phyloP scores from a whole-genome alignment of 2,797 vertebrate species.

The Hafferia zeledoni region DNA sequence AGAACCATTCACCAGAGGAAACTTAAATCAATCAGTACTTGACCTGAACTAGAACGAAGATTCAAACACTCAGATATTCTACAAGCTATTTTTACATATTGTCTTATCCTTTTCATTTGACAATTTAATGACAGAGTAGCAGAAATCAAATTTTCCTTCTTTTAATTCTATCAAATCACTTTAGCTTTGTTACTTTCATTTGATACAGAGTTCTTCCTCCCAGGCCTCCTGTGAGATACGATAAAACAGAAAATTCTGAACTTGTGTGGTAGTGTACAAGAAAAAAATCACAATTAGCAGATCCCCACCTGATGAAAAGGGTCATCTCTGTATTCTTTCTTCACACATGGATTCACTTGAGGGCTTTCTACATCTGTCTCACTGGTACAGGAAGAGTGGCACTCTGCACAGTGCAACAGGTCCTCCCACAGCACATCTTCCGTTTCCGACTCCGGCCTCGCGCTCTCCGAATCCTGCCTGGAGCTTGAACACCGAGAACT shows the following conservation, averaged over 20 bases:
- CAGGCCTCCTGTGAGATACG: neutral
- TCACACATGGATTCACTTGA: conserved; percentile 84
- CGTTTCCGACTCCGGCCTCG: conserved; percentile 93
- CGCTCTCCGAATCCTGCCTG: conserved; percentile 93
- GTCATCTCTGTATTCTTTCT: conserved; percentile 96
- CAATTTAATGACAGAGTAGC: neutral
- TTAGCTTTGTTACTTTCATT: neutral
- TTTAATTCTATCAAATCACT: neutral
- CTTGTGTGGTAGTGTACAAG: neutral
- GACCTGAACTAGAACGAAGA: neutral
- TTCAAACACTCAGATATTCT: neutral
- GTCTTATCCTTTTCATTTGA: neutral
- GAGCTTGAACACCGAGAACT: conserved; percentile 95
- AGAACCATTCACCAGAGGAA: neutral
- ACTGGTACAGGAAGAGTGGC: conserved; percentile 91
- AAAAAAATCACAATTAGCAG: neutral
- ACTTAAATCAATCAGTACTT: neutral
- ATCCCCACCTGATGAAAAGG: conserved; percentile 93
- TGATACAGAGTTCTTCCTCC: neutral
- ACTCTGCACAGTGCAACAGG: conserved; percentile 95
- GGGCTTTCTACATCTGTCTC: conserved; percentile 93
- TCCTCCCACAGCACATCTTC: conserved; percentile 98
- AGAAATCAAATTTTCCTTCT: neutral
- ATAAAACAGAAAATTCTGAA: neutral
- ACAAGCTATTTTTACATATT: neutral